These are phyloP conservation scores for Avahi laniger DNA, from an alignment of 2,797 vertebrate species.

Conservation along the genomic window DNA sequence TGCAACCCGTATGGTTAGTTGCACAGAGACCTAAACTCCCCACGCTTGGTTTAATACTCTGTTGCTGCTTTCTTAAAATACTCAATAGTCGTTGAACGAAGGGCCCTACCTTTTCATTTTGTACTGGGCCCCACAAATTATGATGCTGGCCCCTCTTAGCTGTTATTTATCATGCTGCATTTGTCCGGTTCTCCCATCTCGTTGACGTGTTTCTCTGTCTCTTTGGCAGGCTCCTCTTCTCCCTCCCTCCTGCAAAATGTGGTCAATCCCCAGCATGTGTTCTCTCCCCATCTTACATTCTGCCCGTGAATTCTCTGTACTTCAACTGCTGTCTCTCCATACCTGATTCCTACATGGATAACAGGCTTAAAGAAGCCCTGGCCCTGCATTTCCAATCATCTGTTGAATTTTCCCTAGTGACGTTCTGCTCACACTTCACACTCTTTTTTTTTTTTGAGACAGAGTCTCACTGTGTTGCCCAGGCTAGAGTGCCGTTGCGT, in stretches of 20 bases:
- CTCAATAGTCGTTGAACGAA: background rate
- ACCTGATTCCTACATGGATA: background rate
- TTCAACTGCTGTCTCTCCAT: background rate
- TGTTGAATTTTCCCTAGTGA: background rate
- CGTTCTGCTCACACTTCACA: background rate
- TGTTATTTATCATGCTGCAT: background rate
- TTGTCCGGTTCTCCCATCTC: background rate
- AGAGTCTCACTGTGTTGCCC: too few species aligned
- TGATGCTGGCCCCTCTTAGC: background rate
- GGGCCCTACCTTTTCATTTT: background rate
- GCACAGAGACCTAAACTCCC: background rate
- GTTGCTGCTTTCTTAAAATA: background rate
- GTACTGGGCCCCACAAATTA: background rate
- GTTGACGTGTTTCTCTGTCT: background rate
- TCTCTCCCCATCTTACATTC: background rate
- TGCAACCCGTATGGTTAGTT: background rate
- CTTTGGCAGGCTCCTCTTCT: background rate
- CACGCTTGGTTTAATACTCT: background rate
- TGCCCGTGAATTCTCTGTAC: background rate
- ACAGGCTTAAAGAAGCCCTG: background rate
- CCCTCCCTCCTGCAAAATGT: background rate
- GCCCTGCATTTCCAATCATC: background rate
- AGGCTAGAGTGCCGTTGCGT: too few species aligned
- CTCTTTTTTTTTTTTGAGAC: too few species aligned
- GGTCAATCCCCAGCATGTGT: background rate